Conservation (phyloP, 2,888 invertebrate species). For the Chorisops tibialis region DNA sequence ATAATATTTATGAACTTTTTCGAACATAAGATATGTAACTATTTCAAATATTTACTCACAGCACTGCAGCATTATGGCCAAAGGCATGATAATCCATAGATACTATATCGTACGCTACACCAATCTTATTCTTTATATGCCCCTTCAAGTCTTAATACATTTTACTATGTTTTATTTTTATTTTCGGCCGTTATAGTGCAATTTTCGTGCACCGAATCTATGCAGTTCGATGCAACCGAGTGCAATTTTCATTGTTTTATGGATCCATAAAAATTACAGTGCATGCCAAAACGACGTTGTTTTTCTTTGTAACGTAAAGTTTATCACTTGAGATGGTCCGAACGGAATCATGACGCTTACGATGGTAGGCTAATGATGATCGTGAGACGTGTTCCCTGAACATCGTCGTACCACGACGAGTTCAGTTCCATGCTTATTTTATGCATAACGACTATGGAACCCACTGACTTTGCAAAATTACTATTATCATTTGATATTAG, state of each 20-base stretch:
- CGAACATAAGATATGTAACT: no score
- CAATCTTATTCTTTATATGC: background rate
- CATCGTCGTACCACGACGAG: slow-evolving; percentile 21
- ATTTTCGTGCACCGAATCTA: slow-evolving; percentile 21
- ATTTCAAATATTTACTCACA: no score
- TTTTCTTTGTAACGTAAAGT: slow-evolving; percentile 8
- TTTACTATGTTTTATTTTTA: background rate
- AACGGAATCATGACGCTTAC: background rate
- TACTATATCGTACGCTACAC: no score
- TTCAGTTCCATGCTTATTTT: slow-evolving; percentile 7
- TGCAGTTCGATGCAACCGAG: slow-evolving; percentile 9
- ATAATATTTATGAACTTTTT: no score
- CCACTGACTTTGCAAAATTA: slow-evolving; percentile 10
- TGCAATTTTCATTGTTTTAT: slow-evolving; percentile 28
- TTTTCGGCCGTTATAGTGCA: background rate
- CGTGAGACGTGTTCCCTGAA: slow-evolving; percentile 24
- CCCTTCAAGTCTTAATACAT: background rate
- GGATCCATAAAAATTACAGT: slow-evolving; percentile 29
- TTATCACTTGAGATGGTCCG: slow-evolving; percentile 8
- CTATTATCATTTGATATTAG: slow-evolving; percentile 1
- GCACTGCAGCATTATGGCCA: no score
- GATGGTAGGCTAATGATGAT: slow-evolving; percentile 24
- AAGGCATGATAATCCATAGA: no score
- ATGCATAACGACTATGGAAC: slow-evolving; percentile 22
- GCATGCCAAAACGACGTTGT: slow-evolving; percentile 27